Conservation (phyloP, 1,140 invertebrate genomes). For the Pseudomyrmex concolor region DNA sequence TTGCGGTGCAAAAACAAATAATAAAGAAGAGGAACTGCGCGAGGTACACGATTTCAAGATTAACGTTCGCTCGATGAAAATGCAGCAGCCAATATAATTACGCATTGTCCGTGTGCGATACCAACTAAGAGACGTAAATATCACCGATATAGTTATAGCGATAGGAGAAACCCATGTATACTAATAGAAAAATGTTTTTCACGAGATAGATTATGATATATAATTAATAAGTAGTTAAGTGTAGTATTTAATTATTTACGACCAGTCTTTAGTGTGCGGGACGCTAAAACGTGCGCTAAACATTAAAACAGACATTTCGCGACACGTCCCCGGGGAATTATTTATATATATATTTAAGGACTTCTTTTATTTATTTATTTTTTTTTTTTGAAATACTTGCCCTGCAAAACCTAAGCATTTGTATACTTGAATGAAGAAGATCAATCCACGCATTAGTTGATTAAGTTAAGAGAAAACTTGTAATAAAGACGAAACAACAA, state of each 20-base stretch:
- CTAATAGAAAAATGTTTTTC: slow-evolving; percentile 62
- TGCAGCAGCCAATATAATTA: slow-evolving; percentile 64
- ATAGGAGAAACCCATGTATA: slow-evolving; percentile 64
- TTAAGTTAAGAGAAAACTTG: slow-evolving; percentile 72
- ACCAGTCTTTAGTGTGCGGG: slow-evolving; percentile 83
- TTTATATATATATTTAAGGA: slow-evolving; percentile 66
- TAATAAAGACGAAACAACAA: slow-evolving; percentile 13
- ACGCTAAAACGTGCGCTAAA: slow-evolving; percentile 70
- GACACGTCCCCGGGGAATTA: slow-evolving; percentile 70
- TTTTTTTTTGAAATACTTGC: slow-evolving; percentile 65
- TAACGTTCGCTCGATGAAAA: slow-evolving; percentile 54
- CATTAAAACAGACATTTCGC: slow-evolving; percentile 67
- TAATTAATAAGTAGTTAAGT: slow-evolving; percentile 77
- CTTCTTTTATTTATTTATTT: slow-evolving; percentile 23
- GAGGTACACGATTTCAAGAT: slow-evolving; percentile 42
- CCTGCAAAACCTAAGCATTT: slow-evolving; percentile 59
- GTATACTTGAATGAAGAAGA: slow-evolving; percentile 49
- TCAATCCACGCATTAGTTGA: slow-evolving; percentile 71
- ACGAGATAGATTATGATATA: slow-evolving; percentile 67
- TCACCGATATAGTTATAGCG: slow-evolving; percentile 56
- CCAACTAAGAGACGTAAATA: slow-evolving; percentile 60
- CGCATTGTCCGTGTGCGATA: slow-evolving; percentile 40
- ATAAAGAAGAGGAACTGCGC: slow-evolving; percentile 66
- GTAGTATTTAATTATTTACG: slow-evolving; percentile 81
- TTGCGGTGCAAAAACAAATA: slow-evolving; percentile 31